Evolutionary conservation across 2,888 invertebrate species (phyloP).

Genomic region (Cheilosia impressa): DNA sequence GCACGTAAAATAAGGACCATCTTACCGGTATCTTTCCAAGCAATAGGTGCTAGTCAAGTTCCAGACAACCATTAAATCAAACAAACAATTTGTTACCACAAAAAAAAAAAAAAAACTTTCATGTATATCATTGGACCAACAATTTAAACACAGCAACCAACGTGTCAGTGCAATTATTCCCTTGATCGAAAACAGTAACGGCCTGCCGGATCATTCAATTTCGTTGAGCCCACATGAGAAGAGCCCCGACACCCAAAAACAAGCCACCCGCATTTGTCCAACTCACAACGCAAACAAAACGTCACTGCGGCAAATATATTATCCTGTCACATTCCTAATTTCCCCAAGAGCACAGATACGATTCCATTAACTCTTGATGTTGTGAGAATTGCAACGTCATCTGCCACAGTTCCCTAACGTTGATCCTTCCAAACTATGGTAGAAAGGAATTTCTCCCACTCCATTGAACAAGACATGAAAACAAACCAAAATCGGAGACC

Average conservation of each 20-base stretch:
- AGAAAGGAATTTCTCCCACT: slow-evolving; percentile 21
- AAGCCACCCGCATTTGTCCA: slow-evolving; percentile 40
- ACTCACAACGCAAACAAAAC: slow-evolving; percentile 46
- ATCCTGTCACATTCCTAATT: slow-evolving; percentile 68
- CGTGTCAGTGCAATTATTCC: too few relatives aligned
- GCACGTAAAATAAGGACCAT: too few relatives aligned
- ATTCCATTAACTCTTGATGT: slow-evolving; percentile 67
- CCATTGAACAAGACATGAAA: slow-evolving; percentile 22
- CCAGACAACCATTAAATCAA: too few relatives aligned
- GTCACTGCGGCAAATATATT: slow-evolving; percentile 59
- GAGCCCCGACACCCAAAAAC: background rate
- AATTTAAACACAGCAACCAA: too few relatives aligned
- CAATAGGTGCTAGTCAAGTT: too few relatives aligned
- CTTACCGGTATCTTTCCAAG: too few relatives aligned
- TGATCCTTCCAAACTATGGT: background rate
- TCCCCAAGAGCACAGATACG: slow-evolving; percentile 55
- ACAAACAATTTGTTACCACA: too few relatives aligned
- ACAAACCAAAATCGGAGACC: slow-evolving; percentile 58
- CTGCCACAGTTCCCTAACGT: slow-evolving; percentile 47
- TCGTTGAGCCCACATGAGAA: background rate
- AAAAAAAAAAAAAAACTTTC: too few relatives aligned
- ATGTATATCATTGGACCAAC: too few relatives aligned
- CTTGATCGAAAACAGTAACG: too few relatives aligned
- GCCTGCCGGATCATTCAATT: too few relatives aligned
- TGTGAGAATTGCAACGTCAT: slow-evolving; percentile 72